These are phyloP conservation scores for Mythimna loreyi DNA, from an alignment of 2,888 invertebrate genomes.

Conservation along the genomic window DNA sequence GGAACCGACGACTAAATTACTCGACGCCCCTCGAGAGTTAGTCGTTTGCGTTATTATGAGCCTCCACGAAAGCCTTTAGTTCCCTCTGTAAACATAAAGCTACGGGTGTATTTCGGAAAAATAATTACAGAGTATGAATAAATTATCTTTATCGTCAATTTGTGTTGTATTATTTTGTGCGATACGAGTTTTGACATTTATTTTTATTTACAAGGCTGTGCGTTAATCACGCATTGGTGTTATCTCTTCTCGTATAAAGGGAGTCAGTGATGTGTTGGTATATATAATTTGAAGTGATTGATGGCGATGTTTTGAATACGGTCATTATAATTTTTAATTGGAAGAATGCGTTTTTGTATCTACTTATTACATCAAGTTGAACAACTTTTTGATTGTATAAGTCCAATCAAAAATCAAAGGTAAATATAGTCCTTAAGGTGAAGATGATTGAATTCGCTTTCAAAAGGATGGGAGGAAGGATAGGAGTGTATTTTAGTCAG, in stretches of 20 bases:
- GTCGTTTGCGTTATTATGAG: constrained; percentile 74
- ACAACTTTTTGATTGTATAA: constrained; percentile 12
- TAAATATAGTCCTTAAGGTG: constrained; percentile 9
- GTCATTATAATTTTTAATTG: constrained; percentile 17
- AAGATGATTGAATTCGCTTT: too few relatives aligned
- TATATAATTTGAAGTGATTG: constrained; percentile 17
- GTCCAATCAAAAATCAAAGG: too few relatives aligned
- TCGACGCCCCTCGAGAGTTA: constrained; percentile 68
- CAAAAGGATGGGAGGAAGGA: too few relatives aligned
- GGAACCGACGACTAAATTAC: constrained; percentile 77
- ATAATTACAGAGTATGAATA: constrained; percentile 73
- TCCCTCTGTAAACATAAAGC: constrained; percentile 66
- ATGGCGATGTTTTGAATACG: constrained; percentile 6
- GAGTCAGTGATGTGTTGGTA: neutral
- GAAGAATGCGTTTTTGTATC: neutral
- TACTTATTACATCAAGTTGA: constrained; percentile 11
- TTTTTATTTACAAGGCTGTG: constrained; percentile 62
- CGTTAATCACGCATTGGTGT: constrained; percentile 61
- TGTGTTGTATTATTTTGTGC: constrained; percentile 66
- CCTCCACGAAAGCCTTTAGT: constrained; percentile 68
- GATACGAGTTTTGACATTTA: constrained; percentile 64
- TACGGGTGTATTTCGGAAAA: constrained; percentile 66
- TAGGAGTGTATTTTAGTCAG: too few relatives aligned
- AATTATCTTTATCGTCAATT: constrained; percentile 68
- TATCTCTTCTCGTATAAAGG: constrained; percentile 45